Percentiles rank a stretch among this genome's conserved stretches.
Conservation (phyloP, 2,797 vertebrate genomes). For the Artibeus lituratus region DNA sequence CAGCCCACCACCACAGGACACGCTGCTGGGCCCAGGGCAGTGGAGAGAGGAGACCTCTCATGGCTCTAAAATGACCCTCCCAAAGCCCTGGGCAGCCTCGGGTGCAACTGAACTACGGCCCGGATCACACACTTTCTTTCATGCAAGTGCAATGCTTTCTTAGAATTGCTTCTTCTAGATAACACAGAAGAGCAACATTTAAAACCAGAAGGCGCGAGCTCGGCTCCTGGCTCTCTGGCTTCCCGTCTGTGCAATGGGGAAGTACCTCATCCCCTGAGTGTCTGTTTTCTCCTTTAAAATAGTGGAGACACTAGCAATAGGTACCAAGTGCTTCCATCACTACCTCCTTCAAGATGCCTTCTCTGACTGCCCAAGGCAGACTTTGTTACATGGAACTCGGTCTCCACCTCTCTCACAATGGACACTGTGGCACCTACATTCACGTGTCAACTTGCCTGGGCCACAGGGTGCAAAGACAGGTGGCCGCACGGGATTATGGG, state of each 20-base stretch:
- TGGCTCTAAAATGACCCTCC: background rate
- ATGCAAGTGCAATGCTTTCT: background rate
- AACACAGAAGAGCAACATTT: background rate
- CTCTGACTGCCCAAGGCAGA: background rate
- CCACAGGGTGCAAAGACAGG: background rate
- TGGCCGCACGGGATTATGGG: background rate
- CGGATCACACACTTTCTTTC: background rate
- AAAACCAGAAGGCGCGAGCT: background rate
- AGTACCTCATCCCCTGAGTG: background rate
- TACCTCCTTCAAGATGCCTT: background rate
- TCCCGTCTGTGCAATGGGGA: background rate
- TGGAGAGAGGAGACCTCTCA: background rate
- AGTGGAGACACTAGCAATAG: background rate
- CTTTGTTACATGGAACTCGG: background rate
- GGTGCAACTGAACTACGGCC: background rate
- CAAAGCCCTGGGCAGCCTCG: background rate
- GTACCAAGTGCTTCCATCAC: background rate
- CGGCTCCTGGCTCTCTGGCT: background rate
- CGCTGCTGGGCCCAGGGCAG: rapidly evolving
- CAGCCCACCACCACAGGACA: rapidly evolving
- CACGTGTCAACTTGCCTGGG: background rate
- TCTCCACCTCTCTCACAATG: background rate
- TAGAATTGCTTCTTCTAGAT: background rate
- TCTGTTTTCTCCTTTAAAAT: background rate
- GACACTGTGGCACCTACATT: background rate